Evolutionary conservation across 2,888 invertebrate genomes (phyloP), one percentile per base, ranked within the genome.

Genomic region (Apoderus coryli): DNA sequence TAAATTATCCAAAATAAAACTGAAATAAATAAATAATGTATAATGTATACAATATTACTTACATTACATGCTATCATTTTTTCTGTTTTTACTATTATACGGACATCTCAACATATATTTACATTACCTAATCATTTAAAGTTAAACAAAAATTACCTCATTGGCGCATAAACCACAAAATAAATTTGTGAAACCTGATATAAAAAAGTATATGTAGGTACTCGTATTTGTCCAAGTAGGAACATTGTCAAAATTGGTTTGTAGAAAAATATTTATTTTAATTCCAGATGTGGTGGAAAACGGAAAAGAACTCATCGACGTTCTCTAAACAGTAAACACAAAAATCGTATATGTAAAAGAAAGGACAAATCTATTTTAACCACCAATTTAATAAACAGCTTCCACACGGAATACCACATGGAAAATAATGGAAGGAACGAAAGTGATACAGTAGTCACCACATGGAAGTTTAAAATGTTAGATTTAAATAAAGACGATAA

Each of bases 391-490:
- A 73, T 89, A 43, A 76, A 79, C 45, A 79, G 80, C 33, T 89
- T 92, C 53, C 76, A 76, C 43, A 76, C 77, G 14, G 90, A 92
- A 57, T 82, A 72, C 43, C 58, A 63, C 27, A 59, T 70, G 23
- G 42, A 38, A 22, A 33, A 22, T 16, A 10, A 23, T 4, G 44
- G 44, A 3, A 43, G 41, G 28, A 48, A 51, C 15, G 53, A 56
- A 10, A 49, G 48, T 7, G 69, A 72, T 14, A 56, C 60, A 10
- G 49, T 56, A 9, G 78, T 88, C 0, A 64, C 88, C 9, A 76
- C 79, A 40, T 95, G 93, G 93, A 92, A 93, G 59, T 95, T 93
- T 56, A 61, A 67, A 13, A 71, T 75, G 38, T 65, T 93, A 46
- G 93, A 95, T 58, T 62, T 63, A 37, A 80, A 93, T 57, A 65